A percentile compares a stretch with the other conserved stretches of the same genome.
Evolutionary conservation across 2,113 vertebrate species (phyloP).

Genomic region (Ia io): DNA sequence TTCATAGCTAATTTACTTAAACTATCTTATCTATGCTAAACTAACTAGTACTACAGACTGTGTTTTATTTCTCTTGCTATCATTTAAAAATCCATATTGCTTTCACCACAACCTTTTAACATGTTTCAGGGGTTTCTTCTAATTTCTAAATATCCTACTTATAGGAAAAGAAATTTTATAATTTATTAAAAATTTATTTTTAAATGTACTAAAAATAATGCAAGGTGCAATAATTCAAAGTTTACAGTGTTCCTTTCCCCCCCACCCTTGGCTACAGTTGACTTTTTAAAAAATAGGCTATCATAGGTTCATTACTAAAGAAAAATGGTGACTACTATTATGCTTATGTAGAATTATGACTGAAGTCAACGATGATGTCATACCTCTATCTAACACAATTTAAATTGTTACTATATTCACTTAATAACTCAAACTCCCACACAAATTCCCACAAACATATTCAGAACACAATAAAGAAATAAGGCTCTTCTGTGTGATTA

Average conservation of each 20-base stretch:
- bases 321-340: not conserved
- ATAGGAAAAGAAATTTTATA: not conserved
- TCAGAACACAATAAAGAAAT: not conserved
- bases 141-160: not conserved
- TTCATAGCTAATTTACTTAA: not conserved
- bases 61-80: not conserved
- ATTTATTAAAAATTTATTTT: not conserved
- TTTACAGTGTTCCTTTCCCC: not conserved
- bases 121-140: not conserved
- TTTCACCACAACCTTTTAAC: not conserved
- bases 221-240: not conserved
- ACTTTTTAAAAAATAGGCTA: not conserved
- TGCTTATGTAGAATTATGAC: not conserved
- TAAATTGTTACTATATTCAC: not conserved
- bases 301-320: not conserved
- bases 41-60: not conserved
- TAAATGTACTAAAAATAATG: not conserved
- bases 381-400: not conserved
- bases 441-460: not conserved
- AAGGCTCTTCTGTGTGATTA: not conserved
- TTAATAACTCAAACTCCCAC: not conserved
- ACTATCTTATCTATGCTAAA: not conserved
- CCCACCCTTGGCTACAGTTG: too few relatives aligned
- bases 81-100: constrained; percentile 48
- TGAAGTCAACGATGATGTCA: not conserved